These are phyloP conservation scores for Procavia capensis DNA, from an alignment of 2,113 vertebrate genomes.

Conservation along the genomic window DNA sequence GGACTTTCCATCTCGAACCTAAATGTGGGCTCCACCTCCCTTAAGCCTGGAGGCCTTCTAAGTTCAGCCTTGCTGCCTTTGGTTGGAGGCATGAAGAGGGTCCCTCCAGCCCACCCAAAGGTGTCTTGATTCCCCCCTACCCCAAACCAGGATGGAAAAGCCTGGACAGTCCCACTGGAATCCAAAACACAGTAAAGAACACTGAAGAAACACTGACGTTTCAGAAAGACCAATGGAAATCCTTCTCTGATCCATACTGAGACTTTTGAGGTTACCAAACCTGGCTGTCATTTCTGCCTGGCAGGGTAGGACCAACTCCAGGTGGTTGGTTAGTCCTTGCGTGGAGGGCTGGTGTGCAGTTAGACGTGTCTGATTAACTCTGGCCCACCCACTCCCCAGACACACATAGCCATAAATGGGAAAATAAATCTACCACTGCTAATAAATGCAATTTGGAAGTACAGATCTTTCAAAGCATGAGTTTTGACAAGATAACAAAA, in stretches of 20 bases:
- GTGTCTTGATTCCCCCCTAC: not conserved
- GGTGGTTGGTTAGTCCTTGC: not conserved
- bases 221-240: not conserved
- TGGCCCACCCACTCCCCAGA: not conserved
- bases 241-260: not conserved
- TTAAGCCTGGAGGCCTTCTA: not conserved
- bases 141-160: not conserved
- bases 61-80: not conserved
- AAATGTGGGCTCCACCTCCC: not conserved
- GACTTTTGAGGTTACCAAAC: not conserved
- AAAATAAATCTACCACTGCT: constrained; percentile 20
- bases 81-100: not conserved
- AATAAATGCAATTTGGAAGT: constrained; percentile 29
- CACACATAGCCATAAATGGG: not conserved
- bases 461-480: not conserved
- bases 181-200: not conserved
- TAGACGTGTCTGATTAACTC: not conserved
- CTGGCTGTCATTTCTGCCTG: not conserved
- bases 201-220: not conserved
- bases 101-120: not conserved
- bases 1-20: not conserved
- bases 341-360: not conserved
- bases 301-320: not conserved
- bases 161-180: not conserved
- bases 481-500: not conserved